phyloP scores from a whole-genome alignment of 53 echinoderm and acorn worm genomes.

The Hippasteria phrygiana region DNA sequence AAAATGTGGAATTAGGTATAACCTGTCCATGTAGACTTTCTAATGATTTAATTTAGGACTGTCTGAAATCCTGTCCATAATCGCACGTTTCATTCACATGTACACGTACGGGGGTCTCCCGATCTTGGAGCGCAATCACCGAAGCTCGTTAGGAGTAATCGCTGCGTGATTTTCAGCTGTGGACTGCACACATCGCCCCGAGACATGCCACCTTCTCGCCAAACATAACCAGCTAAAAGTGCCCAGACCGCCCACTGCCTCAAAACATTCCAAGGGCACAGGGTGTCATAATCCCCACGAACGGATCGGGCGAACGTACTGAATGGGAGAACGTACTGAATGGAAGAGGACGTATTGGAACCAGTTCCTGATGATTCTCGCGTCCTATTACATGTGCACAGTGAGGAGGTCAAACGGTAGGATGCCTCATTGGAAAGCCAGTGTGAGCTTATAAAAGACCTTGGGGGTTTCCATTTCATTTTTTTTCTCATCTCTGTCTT shows the following conservation, averaged over 20 bases:
- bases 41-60: too few species aligned
- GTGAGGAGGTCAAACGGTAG: background rate
- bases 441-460: background rate
- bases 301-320: background rate
- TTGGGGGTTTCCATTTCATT: background rate
- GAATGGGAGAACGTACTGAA: background rate
- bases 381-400: background rate
- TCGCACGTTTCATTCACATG: too few species aligned
- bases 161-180: background rate
- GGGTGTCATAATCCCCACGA: slow-evolving; percentile 8
- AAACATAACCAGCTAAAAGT: background rate
- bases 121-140: background rate
- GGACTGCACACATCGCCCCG: background rate
- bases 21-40: too few species aligned
- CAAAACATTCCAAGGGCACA: background rate
- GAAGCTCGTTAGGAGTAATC: slow-evolving; percentile 15
- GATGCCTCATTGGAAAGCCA: background rate
- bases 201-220: background rate
- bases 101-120: too few species aligned
- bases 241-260: background rate
- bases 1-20: too few species aligned
- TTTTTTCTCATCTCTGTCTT: background rate
- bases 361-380: background rate
- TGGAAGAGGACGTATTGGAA: background rate
- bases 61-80: too few species aligned